These are phyloP conservation scores for Varanus komodoensis DNA, from an alignment of 2,113 vertebrate genomes.

Conservation along the genomic window DNA sequence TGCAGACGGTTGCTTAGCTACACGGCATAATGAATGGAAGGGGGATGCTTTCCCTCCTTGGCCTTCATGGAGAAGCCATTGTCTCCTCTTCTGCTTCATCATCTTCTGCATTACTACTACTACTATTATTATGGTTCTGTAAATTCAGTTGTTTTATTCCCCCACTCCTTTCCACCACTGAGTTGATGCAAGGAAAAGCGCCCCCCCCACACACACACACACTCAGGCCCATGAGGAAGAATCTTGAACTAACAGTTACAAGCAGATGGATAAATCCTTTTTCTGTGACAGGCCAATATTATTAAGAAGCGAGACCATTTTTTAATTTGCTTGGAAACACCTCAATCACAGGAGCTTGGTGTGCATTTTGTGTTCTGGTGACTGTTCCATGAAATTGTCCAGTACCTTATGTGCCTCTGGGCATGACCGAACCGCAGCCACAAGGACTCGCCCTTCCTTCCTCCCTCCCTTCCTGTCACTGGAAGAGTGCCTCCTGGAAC, in stretches of 20 bases:
- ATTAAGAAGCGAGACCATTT: background rate
- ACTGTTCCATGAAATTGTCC: conserved; percentile 12
- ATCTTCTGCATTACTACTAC: background rate
- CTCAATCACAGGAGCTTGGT: background rate
- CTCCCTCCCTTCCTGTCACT: background rate
- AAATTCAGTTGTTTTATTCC: background rate
- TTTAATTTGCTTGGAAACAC: conserved; percentile 11
- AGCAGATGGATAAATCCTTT: conserved; percentile 9
- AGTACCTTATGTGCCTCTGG: background rate
- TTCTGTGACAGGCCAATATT: background rate
- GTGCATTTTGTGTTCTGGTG: background rate
- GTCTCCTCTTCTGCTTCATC: background rate
- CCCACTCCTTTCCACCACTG: background rate
- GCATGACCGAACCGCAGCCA: background rate
- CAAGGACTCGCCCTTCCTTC: background rate
- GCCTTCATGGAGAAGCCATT: conserved; percentile 13
- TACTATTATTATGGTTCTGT: background rate
- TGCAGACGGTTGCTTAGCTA: conserved; percentile 48
- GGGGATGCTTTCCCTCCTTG: background rate
- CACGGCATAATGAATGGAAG: conserved; percentile 43
- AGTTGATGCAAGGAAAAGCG: background rate
- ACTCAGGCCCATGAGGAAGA: background rate
- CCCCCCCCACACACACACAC: background rate
- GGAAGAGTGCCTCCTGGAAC: background rate
- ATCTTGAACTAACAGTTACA: background rate